These are phyloP conservation scores for human DNA, from an alignment of 2,113 vertebrate genomes.

Conservation along the genomic window DNA sequence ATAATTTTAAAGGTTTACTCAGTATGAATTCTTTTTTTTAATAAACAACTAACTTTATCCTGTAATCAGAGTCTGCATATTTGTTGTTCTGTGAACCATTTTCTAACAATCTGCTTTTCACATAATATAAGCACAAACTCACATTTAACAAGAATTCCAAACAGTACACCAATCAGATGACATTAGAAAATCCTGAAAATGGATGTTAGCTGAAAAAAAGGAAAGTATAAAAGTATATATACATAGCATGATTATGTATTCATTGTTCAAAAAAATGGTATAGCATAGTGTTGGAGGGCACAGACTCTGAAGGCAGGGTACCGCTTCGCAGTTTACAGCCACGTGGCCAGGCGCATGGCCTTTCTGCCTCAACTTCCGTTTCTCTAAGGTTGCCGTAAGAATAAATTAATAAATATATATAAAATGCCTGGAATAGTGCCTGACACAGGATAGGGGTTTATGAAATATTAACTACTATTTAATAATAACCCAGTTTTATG, in stretches of 20 bases:
- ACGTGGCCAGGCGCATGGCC: not conserved
- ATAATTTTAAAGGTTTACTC: not conserved
- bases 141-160: conserved; percentile 1
- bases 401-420: not conserved
- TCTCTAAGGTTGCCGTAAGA: not conserved
- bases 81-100: not conserved
- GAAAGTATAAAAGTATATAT: not conserved
- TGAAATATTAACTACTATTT: not conserved
- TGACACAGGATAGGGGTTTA: not conserved
- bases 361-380: not conserved
- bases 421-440: not conserved
- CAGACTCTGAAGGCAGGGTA: not conserved
- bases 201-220: not conserved
- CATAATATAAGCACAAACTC: not conserved
- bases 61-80: not conserved
- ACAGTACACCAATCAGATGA: not conserved
- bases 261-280: not conserved
- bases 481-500: not conserved
- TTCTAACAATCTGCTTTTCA: not conserved
- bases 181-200: not conserved
- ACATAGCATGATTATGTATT: not conserved
- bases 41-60: not conserved
- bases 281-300: not conserved
- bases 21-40: not conserved
- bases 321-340: not conserved